Base-by-base conservation (phyloP, 1,140 invertebrate species). In the Nomia melanderi region DNA sequence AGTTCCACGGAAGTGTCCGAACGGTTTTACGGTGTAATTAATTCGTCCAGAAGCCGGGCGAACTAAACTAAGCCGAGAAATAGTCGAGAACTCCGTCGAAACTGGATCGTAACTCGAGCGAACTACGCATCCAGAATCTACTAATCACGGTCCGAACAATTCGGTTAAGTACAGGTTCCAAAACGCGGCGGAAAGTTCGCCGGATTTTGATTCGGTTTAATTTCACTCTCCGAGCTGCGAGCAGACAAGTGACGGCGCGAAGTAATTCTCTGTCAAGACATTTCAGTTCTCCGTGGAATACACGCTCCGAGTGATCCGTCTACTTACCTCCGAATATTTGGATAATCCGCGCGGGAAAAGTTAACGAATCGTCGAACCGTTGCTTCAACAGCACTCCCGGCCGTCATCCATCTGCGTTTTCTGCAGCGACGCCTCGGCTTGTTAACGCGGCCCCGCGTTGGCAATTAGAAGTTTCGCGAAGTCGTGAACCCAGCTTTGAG, bases 101-200 rank as follows among this genome's bases (percentile, higher is more conserved):
- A 75, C 62, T 74, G 31, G 25, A 74, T 74, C 66, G 56, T 54
- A 75, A 29, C 53, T 57, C 20, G 36, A 20, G 27, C 7, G 20
- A 41, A 57, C 72, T 57, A n/a, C 14, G 25, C 62, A 56, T 74
- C 62, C 36, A 44, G 53, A 66, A 53, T 56, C 72, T 67, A 36
- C 36, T 75, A 75, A 75, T 75, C 50, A 56, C 47, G 66, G 66
- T 75, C 31, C 72, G 63, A 56, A 56, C 72, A 56, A 64, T 75
- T 75, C 63, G 41, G 56, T 75, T 75, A 75, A 66, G 65, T 44
- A 27, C 56, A 29, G 17, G 36, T 20, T 1, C 3, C 25, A 56
- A 66, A 31, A 33, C 62, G 23, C 7, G 1, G 11, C 17, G 50
- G 72, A 20, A 74, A 66, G 50, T 66, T 41, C 11, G 25, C 11